phyloP scores from a whole-genome alignment of 1,140 invertebrate genomes.

The Drosophila azteca region DNA sequence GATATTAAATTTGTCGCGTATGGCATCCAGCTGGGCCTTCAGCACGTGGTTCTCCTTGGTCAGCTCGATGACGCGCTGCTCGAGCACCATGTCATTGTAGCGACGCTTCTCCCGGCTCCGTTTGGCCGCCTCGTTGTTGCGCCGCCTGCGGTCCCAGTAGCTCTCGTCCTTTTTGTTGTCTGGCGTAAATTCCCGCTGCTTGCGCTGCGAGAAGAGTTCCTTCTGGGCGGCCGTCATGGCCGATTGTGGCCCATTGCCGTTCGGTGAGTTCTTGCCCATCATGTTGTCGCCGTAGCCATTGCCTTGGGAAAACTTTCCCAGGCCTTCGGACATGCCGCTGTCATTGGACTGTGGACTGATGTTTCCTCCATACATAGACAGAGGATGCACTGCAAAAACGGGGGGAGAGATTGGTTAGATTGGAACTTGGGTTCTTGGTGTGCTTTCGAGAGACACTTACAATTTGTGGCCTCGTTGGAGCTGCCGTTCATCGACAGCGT shows the following conservation, averaged over 20 bases:
- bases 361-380: slow-evolving; percentile 78
- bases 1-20: slow-evolving; percentile 97
- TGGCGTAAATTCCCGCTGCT: slow-evolving; percentile 97
- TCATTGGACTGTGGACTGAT: slow-evolving; percentile 80
- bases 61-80: slow-evolving; percentile 95
- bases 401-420: not conserved
- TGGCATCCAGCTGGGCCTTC: slow-evolving; percentile 95
- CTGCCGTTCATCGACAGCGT: slow-evolving; percentile 80
- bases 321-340: slow-evolving; percentile 68
- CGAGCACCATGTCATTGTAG: slow-evolving; percentile 98
- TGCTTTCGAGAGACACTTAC: slow-evolving; percentile 42
- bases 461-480: slow-evolving; percentile 77
- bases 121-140: slow-evolving; percentile 98
- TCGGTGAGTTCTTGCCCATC: slow-evolving; percentile 80
- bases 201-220: slow-evolving; percentile 88
- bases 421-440: not conserved
- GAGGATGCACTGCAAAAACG: slow-evolving; percentile 61
- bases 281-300: slow-evolving; percentile 45
- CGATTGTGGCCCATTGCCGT: slow-evolving; percentile 84
- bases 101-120: slow-evolving; percentile 96
- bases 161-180: slow-evolving; percentile 98
- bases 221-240: slow-evolving; percentile 78
- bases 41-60: slow-evolving; percentile 97
- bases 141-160: slow-evolving; percentile 97
- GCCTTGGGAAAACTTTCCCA: slow-evolving; percentile 67